Evolutionary conservation across 2,888 invertebrate genomes (phyloP).

Genomic region (Arctia plantaginis): DNA sequence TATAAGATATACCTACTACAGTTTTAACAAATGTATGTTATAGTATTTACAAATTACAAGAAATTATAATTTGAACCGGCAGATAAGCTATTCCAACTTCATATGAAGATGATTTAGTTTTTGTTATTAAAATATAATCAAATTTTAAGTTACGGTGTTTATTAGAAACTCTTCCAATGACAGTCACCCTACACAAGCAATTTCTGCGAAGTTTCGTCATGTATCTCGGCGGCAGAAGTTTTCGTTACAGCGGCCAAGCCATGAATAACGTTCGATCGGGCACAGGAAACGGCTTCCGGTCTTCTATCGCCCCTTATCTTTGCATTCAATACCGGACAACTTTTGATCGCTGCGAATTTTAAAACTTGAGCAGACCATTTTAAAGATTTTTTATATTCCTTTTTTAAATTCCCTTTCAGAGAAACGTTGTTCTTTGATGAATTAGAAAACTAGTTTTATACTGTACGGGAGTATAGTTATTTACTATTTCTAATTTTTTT

Average conservation of each 20-base stretch:
- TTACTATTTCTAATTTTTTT: neutral
- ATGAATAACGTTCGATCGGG: conserved; percentile 67
- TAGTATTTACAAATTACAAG: neutral
- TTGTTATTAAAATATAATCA: neutral
- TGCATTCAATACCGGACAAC: conserved; percentile 54
- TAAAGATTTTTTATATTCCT: conserved; percentile 7
- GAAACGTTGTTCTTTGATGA: neutral
- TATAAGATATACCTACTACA: too few relatives aligned
- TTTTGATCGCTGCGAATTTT: conserved; percentile 65
- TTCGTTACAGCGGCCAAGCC: conserved; percentile 60
- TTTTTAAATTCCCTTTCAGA: neutral
- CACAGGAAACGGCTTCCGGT: conserved; percentile 65
- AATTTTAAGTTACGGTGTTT: neutral
- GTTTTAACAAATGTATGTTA: neutral
- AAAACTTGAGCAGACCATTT: conserved; percentile 49
- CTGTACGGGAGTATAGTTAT: neutral
- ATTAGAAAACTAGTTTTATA: too few relatives aligned
- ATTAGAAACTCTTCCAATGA: neutral
- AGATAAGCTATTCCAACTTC: neutral
- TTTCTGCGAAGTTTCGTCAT: conserved; percentile 64
- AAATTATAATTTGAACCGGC: neutral
- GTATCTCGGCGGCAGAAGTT: conserved; percentile 62
- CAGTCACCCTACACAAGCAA: conserved; percentile 45
- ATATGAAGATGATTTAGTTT: neutral
- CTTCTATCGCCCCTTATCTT: conserved; percentile 61